phyloP scores from a whole-genome alignment of 2,113 vertebrate species.

The Noctilio leporinus region DNA sequence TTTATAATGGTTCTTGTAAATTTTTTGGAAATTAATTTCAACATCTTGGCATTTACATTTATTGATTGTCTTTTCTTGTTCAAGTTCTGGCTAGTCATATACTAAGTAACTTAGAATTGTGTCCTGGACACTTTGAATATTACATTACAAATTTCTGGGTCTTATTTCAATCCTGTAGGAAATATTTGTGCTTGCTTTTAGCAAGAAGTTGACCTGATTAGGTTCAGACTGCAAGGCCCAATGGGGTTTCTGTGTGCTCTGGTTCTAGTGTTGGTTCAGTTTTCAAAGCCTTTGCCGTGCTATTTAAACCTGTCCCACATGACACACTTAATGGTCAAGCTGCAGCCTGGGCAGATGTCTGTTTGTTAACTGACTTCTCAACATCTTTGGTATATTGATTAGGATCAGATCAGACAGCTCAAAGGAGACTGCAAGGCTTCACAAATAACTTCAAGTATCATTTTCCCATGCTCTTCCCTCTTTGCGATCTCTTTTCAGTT shows the following conservation, averaged over 20 bases:
- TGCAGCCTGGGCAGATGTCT: not conserved
- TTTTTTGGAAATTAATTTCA: constrained; percentile 35
- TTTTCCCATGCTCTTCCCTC: not conserved
- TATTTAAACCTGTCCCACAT: not conserved
- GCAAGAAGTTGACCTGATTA: not conserved
- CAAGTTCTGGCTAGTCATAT: constrained; percentile 35
- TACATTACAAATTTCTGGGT: not conserved
- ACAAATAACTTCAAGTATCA: not conserved
- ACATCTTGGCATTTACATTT: not conserved
- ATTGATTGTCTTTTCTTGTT: constrained; percentile 12
- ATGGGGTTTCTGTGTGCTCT: not conserved
- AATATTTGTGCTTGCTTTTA: constrained; percentile 9
- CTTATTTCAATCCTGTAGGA: not conserved
- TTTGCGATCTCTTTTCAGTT: not conserved
- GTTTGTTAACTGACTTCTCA: not conserved
- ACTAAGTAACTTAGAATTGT: constrained; percentile 16
- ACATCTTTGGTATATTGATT: not conserved
- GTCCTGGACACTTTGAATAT: not conserved
- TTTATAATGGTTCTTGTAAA: not conserved
- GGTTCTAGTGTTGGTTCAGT: not conserved
- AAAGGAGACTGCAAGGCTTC: not conserved
- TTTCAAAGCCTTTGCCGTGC: not conserved
- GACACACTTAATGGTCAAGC: not conserved
- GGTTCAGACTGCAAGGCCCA: not conserved
- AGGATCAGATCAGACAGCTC: not conserved